Percentiles rank a stretch among this genome's conserved stretches.
Conservation (phyloP, 2,888 invertebrate genomes). For the Acleris laterana region DNA sequence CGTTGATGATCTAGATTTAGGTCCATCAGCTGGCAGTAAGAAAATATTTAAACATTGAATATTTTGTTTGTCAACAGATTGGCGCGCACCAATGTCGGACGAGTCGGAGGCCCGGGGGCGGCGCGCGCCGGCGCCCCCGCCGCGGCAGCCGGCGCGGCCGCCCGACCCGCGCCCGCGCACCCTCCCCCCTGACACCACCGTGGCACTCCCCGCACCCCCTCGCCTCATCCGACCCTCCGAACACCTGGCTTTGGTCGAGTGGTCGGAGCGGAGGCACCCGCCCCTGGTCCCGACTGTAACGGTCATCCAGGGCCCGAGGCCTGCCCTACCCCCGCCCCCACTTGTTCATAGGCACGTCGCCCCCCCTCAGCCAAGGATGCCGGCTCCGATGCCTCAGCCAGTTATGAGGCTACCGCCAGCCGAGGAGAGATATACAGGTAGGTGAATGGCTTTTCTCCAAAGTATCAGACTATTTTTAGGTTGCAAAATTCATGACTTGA, state of each 20-base stretch:
- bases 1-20: too few species aligned
- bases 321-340: constrained; percentile 51
- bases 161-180: constrained; percentile 36
- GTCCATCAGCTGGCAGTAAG: too few species aligned
- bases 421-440: constrained; percentile 76
- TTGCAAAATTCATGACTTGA: too few species aligned
- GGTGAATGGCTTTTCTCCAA: constrained; percentile 32
- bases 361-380: constrained; percentile 72
- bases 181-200: constrained; percentile 8
- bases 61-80: constrained; percentile 65
- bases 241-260: constrained; percentile 42
- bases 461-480: too few species aligned
- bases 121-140: constrained; percentile 57
- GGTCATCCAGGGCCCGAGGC: constrained; percentile 37
- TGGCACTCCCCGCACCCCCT: constrained; percentile 42
- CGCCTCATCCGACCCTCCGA: constrained; percentile 46
- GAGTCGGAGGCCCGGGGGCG: constrained; percentile 75
- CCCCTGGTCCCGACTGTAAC: constrained; percentile 45
- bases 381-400: constrained; percentile 60
- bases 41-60: not conserved
- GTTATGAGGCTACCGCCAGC: constrained; percentile 66
- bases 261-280: constrained; percentile 39
- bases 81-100: constrained; percentile 81
- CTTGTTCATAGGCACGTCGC: constrained; percentile 65
- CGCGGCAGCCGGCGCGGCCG: constrained; percentile 47